These are phyloP conservation scores for Drosophila dives DNA, from an alignment of 2,888 invertebrate species.

Conservation along the genomic window DNA sequence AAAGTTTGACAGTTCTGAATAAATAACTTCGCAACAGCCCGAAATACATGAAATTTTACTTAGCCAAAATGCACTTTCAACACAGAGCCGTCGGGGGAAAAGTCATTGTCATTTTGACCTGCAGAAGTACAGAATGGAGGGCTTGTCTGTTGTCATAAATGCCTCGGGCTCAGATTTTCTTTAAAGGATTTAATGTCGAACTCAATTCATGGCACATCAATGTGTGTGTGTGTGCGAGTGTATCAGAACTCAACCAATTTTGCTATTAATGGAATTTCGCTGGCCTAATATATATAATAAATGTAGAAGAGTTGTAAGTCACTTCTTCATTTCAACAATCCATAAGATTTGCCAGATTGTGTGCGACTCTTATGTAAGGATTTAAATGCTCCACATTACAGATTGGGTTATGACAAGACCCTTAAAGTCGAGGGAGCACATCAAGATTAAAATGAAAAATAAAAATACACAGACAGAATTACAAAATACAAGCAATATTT, in stretches of 20 bases:
- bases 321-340: conserved; percentile 8
- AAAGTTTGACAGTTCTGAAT: conserved; percentile 37
- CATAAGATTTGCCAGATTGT: conserved; percentile 19
- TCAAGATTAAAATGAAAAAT: conserved; percentile 19
- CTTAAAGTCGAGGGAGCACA: conserved; percentile 24
- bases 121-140: conserved; percentile 8
- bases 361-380: conserved; percentile 30
- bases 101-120: conserved; percentile 24
- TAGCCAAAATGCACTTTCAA: conserved; percentile 41
- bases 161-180: conserved; percentile 41
- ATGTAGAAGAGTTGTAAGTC: conserved; percentile 5
- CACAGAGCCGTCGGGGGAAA: no score
- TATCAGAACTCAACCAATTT: conserved; percentile 43
- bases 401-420: conserved; percentile 26
- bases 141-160: conserved; percentile 45
- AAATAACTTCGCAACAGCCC: conserved; percentile 36
- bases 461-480: neutral
- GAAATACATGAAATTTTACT: conserved; percentile 65
- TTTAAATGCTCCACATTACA: conserved; percentile 49
- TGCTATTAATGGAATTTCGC: conserved; percentile 50
- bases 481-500: neutral
- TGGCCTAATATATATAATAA: neutral
- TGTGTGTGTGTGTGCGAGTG: conserved; percentile 12
- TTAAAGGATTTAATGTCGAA: conserved; percentile 43
- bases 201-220: conserved; percentile 34